Evolutionary conservation across 2,888 invertebrate genomes (phyloP).

Genomic region (Sipha maydis): DNA sequence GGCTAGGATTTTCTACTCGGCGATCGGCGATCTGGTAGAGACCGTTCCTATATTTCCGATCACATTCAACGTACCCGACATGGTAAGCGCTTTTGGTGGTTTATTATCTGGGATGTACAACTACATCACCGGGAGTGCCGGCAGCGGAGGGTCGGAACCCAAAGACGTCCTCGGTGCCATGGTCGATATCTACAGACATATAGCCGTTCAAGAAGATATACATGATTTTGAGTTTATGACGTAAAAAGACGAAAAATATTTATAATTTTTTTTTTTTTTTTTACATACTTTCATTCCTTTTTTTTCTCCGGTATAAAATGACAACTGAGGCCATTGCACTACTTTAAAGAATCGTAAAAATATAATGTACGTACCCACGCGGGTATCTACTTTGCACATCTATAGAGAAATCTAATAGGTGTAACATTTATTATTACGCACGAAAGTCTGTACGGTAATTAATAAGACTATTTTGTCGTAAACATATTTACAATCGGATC

Average conservation of each 20-base stretch:
- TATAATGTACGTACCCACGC: background rate
- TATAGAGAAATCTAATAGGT: background rate
- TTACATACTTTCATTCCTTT: background rate
- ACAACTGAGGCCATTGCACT: background rate
- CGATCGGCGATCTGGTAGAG: conserved; percentile 44
- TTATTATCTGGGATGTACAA: conserved; percentile 59
- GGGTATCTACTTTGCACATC: background rate
- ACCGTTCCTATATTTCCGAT: conserved; percentile 71
- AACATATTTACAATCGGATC: background rate
- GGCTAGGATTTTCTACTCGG: conserved; percentile 56
- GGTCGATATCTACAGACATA: conserved; percentile 16
- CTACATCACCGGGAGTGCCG: conserved; percentile 26
- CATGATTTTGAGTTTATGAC: conserved; percentile 52
- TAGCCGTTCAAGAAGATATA: conserved; percentile 50
- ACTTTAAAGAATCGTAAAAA: background rate
- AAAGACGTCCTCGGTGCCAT: conserved; percentile 44
- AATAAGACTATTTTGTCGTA: background rate
- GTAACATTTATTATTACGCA: background rate
- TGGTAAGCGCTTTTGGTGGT: conserved; percentile 67
- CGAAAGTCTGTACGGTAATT: background rate
- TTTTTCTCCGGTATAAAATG: no score
- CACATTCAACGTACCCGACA: conserved; percentile 75
- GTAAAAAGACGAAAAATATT: background rate
- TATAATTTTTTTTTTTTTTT: no score
- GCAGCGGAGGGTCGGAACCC: conserved; percentile 20